phyloP scores from a whole-genome alignment of 2,888 invertebrate genomes.

The Eristalis tenax region DNA sequence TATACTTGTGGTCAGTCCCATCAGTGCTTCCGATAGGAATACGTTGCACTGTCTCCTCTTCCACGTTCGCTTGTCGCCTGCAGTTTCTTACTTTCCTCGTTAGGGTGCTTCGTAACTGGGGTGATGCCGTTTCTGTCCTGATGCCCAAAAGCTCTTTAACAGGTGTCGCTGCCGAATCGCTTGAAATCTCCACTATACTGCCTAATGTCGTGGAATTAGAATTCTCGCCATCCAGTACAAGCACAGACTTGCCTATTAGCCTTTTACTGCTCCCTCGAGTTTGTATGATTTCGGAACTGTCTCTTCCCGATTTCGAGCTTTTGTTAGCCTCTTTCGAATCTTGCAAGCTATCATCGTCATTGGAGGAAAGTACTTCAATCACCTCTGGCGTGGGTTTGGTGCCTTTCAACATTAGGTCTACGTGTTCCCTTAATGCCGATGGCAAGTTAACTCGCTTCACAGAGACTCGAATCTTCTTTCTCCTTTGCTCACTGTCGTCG shows the following conservation, averaged over 20 bases:
- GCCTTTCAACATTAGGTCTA: neutral
- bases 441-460: slow-evolving; percentile 45
- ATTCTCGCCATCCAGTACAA: slow-evolving; percentile 4
- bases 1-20: neutral
- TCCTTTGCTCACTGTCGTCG: slow-evolving; percentile 42
- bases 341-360: slow-evolving; percentile 34
- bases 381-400: neutral
- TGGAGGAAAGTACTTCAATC: slow-evolving; percentile 44
- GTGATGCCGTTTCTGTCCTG: neutral
- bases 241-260: neutral
- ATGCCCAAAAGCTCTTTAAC: neutral
- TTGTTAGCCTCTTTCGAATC: neutral
- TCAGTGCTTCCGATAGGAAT: neutral
- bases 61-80: neutral
- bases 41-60: neutral
- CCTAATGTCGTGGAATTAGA: slow-evolving; percentile 28
- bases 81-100: slow-evolving; percentile 11
- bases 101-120: neutral
- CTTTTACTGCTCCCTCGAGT: neutral
- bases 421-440: neutral
- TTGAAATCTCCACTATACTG: slow-evolving; percentile 30
- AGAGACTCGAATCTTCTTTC: slow-evolving; percentile 48
- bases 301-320: neutral
- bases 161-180: slow-evolving; percentile 11
- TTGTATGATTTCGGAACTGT: neutral